Evolutionary conservation across 2,113 vertebrate species (phyloP).

Genomic region (Psittacara wagleri): DNA sequence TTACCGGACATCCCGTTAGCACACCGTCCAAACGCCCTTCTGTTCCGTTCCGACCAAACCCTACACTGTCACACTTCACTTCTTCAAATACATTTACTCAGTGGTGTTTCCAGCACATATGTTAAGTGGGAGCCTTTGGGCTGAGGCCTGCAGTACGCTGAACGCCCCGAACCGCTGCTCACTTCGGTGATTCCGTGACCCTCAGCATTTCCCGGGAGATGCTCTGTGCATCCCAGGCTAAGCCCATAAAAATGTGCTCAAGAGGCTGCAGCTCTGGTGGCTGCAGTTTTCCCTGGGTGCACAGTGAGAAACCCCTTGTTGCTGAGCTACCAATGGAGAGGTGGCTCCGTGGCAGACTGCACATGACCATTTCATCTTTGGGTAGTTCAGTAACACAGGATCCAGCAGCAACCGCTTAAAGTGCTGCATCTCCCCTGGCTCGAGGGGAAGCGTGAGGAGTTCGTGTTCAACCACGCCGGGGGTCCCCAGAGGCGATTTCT

Average conservation of each 20-base stretch:
- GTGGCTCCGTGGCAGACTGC: neutral
- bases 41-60: neutral
- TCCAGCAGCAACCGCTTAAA: neutral
- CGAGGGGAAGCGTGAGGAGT: rapidly evolving
- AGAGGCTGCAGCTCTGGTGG: neutral
- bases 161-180: neutral
- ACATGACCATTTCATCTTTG: neutral
- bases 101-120: neutral
- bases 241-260: neutral
- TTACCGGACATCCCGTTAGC: neutral
- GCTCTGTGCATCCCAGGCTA: neutral
- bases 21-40: rapidly evolving
- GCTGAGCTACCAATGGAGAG: neutral
- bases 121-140: neutral
- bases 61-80: neutral
- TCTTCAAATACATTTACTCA: neutral
- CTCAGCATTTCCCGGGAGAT: neutral
- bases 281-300: neutral
- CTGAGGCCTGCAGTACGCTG: neutral
- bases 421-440: neutral
- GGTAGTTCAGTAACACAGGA: neutral
- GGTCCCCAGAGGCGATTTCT: neutral
- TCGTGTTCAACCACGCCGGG: neutral
- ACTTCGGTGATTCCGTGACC: neutral
- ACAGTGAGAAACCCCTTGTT: neutral